Conservation (phyloP, 2,888 invertebrate genomes). For the Nudaria mundana region DNA sequence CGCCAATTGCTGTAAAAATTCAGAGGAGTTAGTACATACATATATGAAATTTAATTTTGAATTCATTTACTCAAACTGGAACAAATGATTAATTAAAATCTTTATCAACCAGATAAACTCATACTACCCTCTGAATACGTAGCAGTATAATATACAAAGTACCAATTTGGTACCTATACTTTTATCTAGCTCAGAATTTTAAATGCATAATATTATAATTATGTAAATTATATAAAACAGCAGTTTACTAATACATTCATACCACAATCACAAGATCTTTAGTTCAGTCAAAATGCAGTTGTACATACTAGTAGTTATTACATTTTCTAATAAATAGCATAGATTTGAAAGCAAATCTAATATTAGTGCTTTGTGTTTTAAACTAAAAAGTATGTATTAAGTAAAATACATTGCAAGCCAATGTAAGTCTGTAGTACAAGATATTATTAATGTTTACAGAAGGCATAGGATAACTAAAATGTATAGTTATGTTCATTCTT, state of each 20-base stretch:
- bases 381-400: slow-evolving; percentile 42
- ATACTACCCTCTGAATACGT: too few relatives aligned
- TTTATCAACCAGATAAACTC: too few relatives aligned
- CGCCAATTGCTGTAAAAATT: too few relatives aligned
- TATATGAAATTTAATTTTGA: too few relatives aligned
- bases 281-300: slow-evolving; percentile 72
- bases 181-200: slow-evolving; percentile 66
- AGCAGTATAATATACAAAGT: slow-evolving; percentile 68
- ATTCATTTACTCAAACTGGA: too few relatives aligned
- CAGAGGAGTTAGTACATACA: too few relatives aligned
- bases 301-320: slow-evolving; percentile 57
- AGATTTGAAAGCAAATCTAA: slow-evolving; percentile 71
- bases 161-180: slow-evolving; percentile 77
- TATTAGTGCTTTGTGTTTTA: slow-evolving; percentile 66
- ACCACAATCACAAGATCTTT: slow-evolving; percentile 71
- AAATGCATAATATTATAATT: slow-evolving; percentile 65
- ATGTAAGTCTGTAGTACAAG: slow-evolving; percentile 37
- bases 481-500: too few relatives aligned
- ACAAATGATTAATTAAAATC: too few relatives aligned
- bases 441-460: slow-evolving; percentile 6
- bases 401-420: slow-evolving; percentile 59
- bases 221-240: slow-evolving; percentile 59
- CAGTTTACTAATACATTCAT: slow-evolving; percentile 67
- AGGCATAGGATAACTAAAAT: too few relatives aligned
- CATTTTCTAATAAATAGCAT: slow-evolving; percentile 61